Conservation (phyloP, 2,888 invertebrate genomes). For the Tigriopus californicus region DNA sequence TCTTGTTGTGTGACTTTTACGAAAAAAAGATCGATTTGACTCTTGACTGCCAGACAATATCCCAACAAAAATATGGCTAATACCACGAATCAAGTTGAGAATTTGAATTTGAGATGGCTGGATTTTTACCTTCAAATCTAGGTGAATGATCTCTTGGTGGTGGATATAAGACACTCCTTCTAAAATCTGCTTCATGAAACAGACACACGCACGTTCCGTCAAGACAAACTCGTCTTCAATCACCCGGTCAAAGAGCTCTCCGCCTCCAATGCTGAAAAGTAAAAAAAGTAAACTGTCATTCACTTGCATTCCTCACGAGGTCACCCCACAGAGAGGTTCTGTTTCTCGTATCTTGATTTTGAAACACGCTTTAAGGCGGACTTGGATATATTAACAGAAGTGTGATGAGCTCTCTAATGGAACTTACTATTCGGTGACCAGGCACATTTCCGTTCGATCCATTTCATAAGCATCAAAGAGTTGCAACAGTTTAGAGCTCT, state of each 20-base stretch:
- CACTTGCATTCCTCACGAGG: neutral
- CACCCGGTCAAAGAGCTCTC: constrained; percentile 93
- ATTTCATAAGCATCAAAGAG: constrained; percentile 92
- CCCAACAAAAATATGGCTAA: neutral
- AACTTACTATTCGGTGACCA: constrained; percentile 91
- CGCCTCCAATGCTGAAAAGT: constrained; percentile 73
- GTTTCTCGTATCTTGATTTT: neutral
- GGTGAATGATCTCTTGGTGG: constrained; percentile 77
- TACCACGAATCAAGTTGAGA: neutral
- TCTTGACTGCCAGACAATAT: neutral
- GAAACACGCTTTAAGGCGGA: too few relatives aligned
- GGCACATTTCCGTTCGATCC: constrained; percentile 72
- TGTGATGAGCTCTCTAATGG: too few relatives aligned
- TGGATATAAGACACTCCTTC: constrained; percentile 96
- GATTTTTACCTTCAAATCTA: constrained; percentile 73
- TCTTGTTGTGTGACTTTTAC: neutral
- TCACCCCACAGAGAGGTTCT: neutral
- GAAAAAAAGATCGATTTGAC: neutral
- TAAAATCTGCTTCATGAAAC: constrained; percentile 89
- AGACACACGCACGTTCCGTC: constrained; percentile 81
- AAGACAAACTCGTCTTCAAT: constrained; percentile 95
- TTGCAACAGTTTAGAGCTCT: constrained; percentile 88
- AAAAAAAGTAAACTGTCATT: neutral
- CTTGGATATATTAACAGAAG: too few relatives aligned
- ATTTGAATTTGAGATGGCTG: neutral